Percentiles rank a stretch among this genome's conserved stretches.
phyloP scores from a whole-genome alignment of 1,140 invertebrate genomes.

The Heliconius congener region DNA sequence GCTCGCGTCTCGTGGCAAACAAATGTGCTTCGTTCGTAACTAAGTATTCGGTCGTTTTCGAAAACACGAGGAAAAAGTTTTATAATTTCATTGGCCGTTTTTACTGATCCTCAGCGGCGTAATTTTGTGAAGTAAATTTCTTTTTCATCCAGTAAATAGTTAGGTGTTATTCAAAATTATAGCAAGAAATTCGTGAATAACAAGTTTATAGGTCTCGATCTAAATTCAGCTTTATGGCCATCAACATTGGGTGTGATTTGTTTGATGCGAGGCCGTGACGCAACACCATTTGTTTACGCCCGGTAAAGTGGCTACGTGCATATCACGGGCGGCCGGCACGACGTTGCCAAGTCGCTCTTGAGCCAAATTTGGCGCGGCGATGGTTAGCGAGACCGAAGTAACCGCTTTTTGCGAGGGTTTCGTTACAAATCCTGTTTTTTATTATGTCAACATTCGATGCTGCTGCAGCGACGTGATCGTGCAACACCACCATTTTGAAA shows the following conservation, averaged over 20 bases:
- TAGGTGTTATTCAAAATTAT: slow-evolving; percentile 47
- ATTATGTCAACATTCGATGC: slow-evolving; percentile 19
- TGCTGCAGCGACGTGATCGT: not conserved
- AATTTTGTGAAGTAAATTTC: slow-evolving; percentile 35
- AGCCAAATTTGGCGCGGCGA: slow-evolving; percentile 61
- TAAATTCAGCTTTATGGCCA: slow-evolving; percentile 40
- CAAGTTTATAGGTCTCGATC: slow-evolving; percentile 40
- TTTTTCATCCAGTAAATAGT: slow-evolving; percentile 40
- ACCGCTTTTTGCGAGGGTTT: slow-evolving; percentile 32
- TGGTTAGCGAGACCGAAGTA: slow-evolving; percentile 36
- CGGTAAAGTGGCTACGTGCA: slow-evolving; percentile 62
- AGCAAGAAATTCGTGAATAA: slow-evolving; percentile 60
- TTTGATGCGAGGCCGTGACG: slow-evolving; percentile 53
- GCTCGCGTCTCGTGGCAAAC: not conserved
- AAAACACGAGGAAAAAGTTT: slow-evolving; percentile 19
- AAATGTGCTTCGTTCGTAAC: not conserved
- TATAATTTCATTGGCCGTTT: slow-evolving; percentile 18
- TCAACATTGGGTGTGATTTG: slow-evolving; percentile 51
- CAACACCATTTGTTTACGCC: slow-evolving; percentile 73
- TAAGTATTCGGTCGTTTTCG: slow-evolving; percentile 7
- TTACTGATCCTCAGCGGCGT: slow-evolving; percentile 23
- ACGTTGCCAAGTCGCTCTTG: slow-evolving; percentile 69
- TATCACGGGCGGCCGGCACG: slow-evolving; percentile 51
- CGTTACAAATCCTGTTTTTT: slow-evolving; percentile 35
- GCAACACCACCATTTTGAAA: slow-evolving; percentile 11